These are phyloP conservation scores for Pasiphila rectangulata DNA, from an alignment of 2,888 invertebrate genomes.

Conservation along the genomic window DNA sequence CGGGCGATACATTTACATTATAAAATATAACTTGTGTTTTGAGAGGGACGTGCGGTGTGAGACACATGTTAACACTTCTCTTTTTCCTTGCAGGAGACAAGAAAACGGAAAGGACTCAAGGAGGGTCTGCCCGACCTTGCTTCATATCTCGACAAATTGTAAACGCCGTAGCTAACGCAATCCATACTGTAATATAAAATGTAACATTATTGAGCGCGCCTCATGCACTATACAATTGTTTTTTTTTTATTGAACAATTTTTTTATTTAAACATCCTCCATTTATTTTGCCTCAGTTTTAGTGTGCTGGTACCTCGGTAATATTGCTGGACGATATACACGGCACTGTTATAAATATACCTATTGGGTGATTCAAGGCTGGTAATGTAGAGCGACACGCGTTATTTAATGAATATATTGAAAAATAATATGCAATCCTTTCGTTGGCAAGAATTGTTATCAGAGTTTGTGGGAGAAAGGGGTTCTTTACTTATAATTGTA, in stretches of 20 bases:
- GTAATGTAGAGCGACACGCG: constrained; percentile 34
- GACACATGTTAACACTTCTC: neutral
- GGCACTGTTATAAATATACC: constrained; percentile 48
- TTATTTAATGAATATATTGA: constrained; percentile 34
- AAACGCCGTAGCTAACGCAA: constrained; percentile 82
- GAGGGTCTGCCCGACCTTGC: constrained; percentile 97
- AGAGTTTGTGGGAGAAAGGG: constrained; percentile 50
- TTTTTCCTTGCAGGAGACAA: constrained; percentile 86
- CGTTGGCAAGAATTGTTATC: constrained; percentile 45
- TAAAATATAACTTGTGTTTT: constrained; percentile 8
- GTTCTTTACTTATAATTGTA: constrained; percentile 73
- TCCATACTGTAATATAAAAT: constrained; percentile 71
- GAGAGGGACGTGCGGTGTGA: no score
- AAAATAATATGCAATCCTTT: constrained; percentile 35
- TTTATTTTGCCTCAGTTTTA: constrained; percentile 40
- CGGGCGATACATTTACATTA: constrained; percentile 60
- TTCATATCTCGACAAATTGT: constrained; percentile 99
- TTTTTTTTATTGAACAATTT: constrained; percentile 45
- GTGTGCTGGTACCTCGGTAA: constrained; percentile 45
- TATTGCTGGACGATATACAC: constrained; percentile 57
- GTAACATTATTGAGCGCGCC: constrained; percentile 66
- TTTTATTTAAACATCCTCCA: constrained; percentile 49
- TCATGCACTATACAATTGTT: constrained; percentile 56
- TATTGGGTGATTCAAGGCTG: constrained; percentile 51
- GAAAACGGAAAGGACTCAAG: constrained; percentile 99